phyloP scores from a whole-genome alignment of 2,113 vertebrate genomes.

The Mesocricetus auratus region DNA sequence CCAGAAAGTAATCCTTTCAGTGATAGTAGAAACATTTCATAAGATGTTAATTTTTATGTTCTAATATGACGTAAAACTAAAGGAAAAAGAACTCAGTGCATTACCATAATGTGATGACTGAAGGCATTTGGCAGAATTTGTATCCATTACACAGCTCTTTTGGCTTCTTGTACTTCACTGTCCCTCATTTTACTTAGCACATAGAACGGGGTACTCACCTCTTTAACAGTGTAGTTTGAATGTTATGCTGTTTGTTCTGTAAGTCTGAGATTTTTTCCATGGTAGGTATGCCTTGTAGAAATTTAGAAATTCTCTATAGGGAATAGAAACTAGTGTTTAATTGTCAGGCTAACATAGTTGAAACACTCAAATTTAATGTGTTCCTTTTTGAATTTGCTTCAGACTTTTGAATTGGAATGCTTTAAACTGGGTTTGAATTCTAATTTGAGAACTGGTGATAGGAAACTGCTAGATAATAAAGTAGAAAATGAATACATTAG shows the following conservation, averaged over 20 bases:
- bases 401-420: conserved; percentile 59
- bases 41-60: conserved; percentile 59
- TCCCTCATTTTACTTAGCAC: conserved; percentile 76
- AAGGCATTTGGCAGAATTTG: conserved; percentile 61
- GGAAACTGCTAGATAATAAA: conserved; percentile 59
- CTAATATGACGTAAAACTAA: conserved; percentile 63
- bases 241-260: conserved; percentile 50
- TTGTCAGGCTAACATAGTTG: conserved; percentile 55
- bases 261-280: conserved; percentile 58
- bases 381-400: conserved; percentile 65
- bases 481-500: conserved; percentile 62
- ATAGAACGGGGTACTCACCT: conserved; percentile 70
- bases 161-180: conserved; percentile 64
- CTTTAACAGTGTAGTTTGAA: conserved; percentile 62
- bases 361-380: conserved; percentile 65
- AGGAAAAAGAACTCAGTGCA: conserved; percentile 47
- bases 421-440: conserved; percentile 64
- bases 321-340: conserved; percentile 46
- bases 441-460: conserved; percentile 67
- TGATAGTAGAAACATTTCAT: conserved; percentile 52
- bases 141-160: conserved; percentile 47
- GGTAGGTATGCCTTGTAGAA: conserved; percentile 54
- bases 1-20: conserved; percentile 49
- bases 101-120: conserved; percentile 57
- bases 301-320: conserved; percentile 61